A percentile compares a stretch with the other conserved stretches of the same genome.
Evolutionary conservation across 2,797 vertebrate species (phyloP).

Genomic region (Poeciliopsis gracilis): DNA sequence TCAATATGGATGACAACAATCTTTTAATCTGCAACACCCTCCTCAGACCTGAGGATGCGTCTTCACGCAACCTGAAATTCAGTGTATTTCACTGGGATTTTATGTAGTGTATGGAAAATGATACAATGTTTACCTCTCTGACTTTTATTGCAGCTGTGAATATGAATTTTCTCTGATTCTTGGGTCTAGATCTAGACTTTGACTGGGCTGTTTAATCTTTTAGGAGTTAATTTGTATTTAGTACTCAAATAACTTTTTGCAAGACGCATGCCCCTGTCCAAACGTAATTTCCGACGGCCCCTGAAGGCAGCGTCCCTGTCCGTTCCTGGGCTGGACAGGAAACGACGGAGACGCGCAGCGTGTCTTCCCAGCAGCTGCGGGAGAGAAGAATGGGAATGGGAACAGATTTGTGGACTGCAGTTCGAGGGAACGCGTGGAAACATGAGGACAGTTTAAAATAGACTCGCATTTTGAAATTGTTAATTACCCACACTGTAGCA

Average conservation of each 20-base stretch:
- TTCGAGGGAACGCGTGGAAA: conserved; percentile 44
- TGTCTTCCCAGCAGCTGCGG: conserved; percentile 67
- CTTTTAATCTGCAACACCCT: conserved; percentile 55
- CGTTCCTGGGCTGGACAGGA: conserved; percentile 80
- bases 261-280: not conserved
- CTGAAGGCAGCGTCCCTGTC: conserved; percentile 41
- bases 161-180: not conserved
- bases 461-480: not conserved
- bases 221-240: not conserved
- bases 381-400: conserved; percentile 70
- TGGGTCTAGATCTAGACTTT: not conserved
- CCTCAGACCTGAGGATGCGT: conserved; percentile 28
- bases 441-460: conserved; percentile 40
- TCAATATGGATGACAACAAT: conserved; percentile 60
- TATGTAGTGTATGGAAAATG: not conserved
- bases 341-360: conserved; percentile 74
- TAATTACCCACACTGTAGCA: not conserved
- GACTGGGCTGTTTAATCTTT: not conserved
- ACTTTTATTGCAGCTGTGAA: not conserved
- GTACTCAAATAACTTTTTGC: not conserved
- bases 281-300: conserved; percentile 22
- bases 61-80: not conserved
- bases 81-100: not conserved
- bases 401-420: conserved; percentile 32
- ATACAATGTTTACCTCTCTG: not conserved